Percentiles rank a stretch among this genome's conserved stretches.
Evolutionary conservation across 92 coral and sea anemone genomes (phyloP).

Genomic region (Siderastrea siderea): DNA sequence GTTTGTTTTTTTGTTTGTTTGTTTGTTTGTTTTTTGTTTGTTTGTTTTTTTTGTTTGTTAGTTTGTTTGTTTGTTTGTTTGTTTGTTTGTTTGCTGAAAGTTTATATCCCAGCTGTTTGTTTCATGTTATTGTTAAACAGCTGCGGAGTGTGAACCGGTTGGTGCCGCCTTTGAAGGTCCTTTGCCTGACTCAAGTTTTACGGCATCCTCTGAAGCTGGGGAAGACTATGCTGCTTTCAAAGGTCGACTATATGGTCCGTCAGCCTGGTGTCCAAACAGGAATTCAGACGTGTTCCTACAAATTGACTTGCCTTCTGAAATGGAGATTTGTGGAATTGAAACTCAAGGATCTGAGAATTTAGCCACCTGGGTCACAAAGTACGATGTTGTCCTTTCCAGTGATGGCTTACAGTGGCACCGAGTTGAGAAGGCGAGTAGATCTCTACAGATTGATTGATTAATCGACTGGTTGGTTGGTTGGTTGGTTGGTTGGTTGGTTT

Average conservation of each 20-base stretch:
- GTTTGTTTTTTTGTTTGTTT: too few relatives aligned
- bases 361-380: background rate
- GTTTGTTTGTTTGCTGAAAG: too few relatives aligned
- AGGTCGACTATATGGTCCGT: background rate
- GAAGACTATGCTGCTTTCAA: background rate
- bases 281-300: background rate
- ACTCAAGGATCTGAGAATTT: background rate
- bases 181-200: slow-evolving; percentile 6
- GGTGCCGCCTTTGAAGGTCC: background rate
- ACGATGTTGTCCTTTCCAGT: background rate
- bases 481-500: too few relatives aligned
- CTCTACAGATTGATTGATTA: too few relatives aligned
- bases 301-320: background rate
- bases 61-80: too few relatives aligned
- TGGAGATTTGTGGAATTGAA: background rate
- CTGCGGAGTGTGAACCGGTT: background rate
- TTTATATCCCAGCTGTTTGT: too few relatives aligned
- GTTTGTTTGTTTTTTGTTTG: too few relatives aligned
- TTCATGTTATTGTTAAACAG: background rate
- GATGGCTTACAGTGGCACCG: background rate
- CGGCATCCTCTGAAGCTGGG: background rate
- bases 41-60: too few relatives aligned
- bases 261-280: background rate
- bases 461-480: too few relatives aligned
- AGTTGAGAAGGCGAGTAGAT: background rate